phyloP scores from a whole-genome alignment of 2,888 invertebrate species.

The Ellobium chinense region DNA sequence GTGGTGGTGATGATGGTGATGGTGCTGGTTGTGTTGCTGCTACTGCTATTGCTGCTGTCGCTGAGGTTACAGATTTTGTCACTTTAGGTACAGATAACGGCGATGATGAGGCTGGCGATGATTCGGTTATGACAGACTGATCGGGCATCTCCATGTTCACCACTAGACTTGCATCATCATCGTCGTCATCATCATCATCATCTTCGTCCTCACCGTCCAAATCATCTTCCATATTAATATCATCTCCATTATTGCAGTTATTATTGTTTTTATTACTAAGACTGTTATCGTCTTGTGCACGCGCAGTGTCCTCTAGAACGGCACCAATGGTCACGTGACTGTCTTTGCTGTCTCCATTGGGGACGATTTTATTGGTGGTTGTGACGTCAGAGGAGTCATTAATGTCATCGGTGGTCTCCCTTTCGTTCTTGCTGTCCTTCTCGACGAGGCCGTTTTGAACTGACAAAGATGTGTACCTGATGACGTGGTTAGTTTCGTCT shows the following conservation, averaged over 20 bases:
- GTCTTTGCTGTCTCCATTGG: neutral
- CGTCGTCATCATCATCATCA: neutral
- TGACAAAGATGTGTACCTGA: neutral
- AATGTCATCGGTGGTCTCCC: neutral
- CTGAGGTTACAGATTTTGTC: neutral
- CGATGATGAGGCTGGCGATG: neutral
- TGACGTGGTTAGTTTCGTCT: neutral
- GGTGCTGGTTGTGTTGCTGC: neutral
- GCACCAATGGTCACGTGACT: neutral
- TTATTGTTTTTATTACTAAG: neutral
- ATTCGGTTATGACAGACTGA: neutral
- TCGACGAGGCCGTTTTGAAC: neutral
- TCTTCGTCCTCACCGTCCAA: neutral
- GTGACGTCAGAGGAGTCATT: neutral
- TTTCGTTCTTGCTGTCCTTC: neutral
- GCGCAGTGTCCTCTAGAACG: too few relatives aligned
- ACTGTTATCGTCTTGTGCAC: neutral
- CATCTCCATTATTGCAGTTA: neutral
- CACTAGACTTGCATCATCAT: neutral
- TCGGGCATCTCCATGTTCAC: constrained; percentile 2
- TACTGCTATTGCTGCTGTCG: neutral
- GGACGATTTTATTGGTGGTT: neutral
- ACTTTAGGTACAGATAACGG: constrained; percentile 4
- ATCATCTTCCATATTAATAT: neutral
- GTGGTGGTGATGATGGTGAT: neutral